These are phyloP conservation scores for Sylvia borin DNA, from an alignment of 2,797 vertebrate genomes.

Conservation along the genomic window DNA sequence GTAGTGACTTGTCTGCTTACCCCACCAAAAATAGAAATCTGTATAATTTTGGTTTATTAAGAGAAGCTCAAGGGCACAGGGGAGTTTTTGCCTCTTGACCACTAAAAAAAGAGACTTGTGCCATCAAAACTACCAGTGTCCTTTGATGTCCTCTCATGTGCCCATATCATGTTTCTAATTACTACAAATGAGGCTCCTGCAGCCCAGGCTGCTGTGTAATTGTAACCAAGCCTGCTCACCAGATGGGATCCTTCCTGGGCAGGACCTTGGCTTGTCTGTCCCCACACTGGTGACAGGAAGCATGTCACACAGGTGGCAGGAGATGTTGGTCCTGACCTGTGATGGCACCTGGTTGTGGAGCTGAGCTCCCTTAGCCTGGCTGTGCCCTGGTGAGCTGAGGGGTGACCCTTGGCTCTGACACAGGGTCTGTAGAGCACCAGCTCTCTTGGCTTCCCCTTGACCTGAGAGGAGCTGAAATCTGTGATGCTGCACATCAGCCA, in stretches of 20 bases:
- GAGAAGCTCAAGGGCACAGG: neutral
- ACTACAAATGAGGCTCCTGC: slow-evolving; percentile 36
- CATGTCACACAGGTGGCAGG: accelerated
- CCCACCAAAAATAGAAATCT: neutral
- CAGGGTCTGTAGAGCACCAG: neutral
- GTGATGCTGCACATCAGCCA: neutral
- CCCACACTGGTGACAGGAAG: neutral
- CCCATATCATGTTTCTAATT: slow-evolving; percentile 21
- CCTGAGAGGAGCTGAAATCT: neutral
- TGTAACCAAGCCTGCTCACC: neutral
- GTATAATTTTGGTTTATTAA: neutral
- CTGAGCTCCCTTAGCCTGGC: neutral
- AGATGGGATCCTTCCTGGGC: slow-evolving; percentile 2
- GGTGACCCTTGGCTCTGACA: neutral
- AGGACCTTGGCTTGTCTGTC: neutral
- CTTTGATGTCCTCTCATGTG: slow-evolving; percentile 1
- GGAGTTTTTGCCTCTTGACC: neutral
- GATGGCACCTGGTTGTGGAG: neutral
- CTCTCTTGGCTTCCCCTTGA: neutral
- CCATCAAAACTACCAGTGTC: neutral
- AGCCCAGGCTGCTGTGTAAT: slow-evolving; percentile 5
- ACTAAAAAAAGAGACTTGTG: neutral
- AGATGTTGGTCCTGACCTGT: neutral
- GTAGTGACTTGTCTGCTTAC: neutral
- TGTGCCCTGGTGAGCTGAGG: neutral